Evolutionary conservation across 2,888 invertebrate genomes (phyloP).

Genomic region (Andrena minutula): DNA sequence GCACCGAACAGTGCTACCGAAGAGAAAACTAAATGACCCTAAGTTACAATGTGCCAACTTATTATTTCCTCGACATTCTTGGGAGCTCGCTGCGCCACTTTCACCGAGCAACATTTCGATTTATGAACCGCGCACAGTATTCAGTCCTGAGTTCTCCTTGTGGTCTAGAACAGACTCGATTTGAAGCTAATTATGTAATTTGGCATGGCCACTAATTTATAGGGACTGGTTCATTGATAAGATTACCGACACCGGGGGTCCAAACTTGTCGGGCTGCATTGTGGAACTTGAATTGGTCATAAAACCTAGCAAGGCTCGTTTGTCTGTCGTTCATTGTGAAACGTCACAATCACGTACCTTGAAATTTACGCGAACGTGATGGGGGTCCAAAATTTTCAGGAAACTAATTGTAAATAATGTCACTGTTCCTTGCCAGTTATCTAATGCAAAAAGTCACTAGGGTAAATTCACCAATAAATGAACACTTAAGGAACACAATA

Average conservation of each 20-base stretch:
- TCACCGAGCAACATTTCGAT: slow-evolving; percentile 47
- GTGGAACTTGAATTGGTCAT: neutral
- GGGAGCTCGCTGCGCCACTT: slow-evolving; percentile 28
- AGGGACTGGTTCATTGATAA: slow-evolving; percentile 22
- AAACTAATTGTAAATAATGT: too few relatives aligned
- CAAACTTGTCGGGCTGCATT: slow-evolving; percentile 10
- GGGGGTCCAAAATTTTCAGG: too few relatives aligned
- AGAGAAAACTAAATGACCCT: slow-evolving; percentile 53
- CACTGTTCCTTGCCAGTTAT: too few relatives aligned
- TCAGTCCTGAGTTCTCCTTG: neutral
- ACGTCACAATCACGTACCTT: neutral
- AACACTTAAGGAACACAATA: too few relatives aligned
- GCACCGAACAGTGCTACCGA: slow-evolving; percentile 45
- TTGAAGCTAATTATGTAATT: slow-evolving; percentile 47
- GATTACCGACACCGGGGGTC: neutral
- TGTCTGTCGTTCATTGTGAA: neutral
- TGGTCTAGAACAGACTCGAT: neutral
- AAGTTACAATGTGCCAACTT: slow-evolving; percentile 33
- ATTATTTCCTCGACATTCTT: slow-evolving; percentile 44
- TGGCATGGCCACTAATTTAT: slow-evolving; percentile 36
- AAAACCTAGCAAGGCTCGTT: slow-evolving; percentile 2
- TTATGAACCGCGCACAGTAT: slow-evolving; percentile 15
- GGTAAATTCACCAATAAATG: too few relatives aligned
- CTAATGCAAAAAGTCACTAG: too few relatives aligned
- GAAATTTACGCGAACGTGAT: too few relatives aligned